Evolutionary conservation across 1,140 invertebrate genomes (phyloP).

Genomic region (Carposina sasakii): DNA sequence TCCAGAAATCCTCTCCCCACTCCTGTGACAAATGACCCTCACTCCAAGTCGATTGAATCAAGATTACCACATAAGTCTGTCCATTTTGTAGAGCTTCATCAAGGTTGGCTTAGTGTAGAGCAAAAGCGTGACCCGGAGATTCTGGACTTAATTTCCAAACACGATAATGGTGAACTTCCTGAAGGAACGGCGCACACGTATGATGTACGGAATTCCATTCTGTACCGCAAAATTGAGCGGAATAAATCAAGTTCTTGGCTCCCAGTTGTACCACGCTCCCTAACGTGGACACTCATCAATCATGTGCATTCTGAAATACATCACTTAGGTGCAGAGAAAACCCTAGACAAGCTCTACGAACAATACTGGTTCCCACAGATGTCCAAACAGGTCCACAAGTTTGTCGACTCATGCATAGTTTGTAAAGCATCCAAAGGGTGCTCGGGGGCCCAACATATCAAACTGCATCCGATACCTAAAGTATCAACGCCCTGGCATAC

Average conservation of each 20-base stretch:
- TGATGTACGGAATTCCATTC: not conserved
- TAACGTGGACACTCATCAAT: not conserved
- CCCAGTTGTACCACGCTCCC: not conserved
- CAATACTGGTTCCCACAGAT: not conserved
- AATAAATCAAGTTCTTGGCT: not conserved
- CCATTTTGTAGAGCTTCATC: slow-evolving; percentile 4
- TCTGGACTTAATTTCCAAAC: not conserved
- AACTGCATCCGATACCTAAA: slow-evolving; percentile 20
- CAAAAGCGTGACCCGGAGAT: not conserved
- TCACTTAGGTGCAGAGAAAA: not conserved
- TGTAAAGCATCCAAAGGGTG: not conserved
- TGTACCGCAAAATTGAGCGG: not conserved
- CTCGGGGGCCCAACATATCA: not conserved
- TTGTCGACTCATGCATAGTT: not conserved
- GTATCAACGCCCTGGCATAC: slow-evolving; percentile 34
- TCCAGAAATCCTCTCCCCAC: not conserved
- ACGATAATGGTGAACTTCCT: not conserved
- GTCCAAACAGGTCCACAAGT: not conserved
- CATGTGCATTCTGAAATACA: not conserved
- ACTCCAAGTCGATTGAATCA: not conserved
- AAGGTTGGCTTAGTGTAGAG: not conserved
- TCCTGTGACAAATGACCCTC: too few species aligned
- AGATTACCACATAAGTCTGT: not conserved
- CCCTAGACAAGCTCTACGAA: not conserved
- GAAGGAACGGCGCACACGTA: not conserved